phyloP scores from a whole-genome alignment of 2,888 invertebrate genomes.

The Sesia apiformis region DNA sequence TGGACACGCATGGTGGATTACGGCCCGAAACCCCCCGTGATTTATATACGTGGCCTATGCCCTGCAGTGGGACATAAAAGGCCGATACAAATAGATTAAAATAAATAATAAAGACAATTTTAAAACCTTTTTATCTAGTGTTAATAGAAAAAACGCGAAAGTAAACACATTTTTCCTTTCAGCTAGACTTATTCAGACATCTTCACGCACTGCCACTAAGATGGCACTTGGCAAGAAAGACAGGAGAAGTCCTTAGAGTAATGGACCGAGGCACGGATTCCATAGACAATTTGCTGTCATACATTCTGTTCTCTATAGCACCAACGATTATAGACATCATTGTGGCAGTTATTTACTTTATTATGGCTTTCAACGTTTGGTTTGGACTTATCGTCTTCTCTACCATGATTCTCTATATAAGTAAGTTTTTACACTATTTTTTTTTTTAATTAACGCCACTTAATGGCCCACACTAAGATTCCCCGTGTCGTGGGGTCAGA shows the following conservation, averaged over 20 bases:
- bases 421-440: slow-evolving; percentile 71
- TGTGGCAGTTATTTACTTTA: slow-evolving; percentile 92
- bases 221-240: slow-evolving; percentile 96
- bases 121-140: no score
- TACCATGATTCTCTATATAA: slow-evolving; percentile 94
- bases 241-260: slow-evolving; percentile 95
- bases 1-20: no score
- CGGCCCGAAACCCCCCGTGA: no score
- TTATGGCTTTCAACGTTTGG: slow-evolving; percentile 91
- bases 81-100: no score
- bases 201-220: slow-evolving; percentile 91
- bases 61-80: no score
- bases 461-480: neutral
- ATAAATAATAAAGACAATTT: no score
- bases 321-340: slow-evolving; percentile 95
- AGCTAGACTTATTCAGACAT: slow-evolving; percentile 89
- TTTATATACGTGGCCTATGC: no score
- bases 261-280: slow-evolving; percentile 99
- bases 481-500: no score
- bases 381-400: slow-evolving; percentile 95
- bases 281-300: slow-evolving; percentile 94
- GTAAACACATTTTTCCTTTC: slow-evolving; percentile 5
- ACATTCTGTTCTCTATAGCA: slow-evolving; percentile 92
- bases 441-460: neutral
- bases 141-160: no score